Conservation (phyloP, 1,140 invertebrate genomes). For the Drosophila varians region DNA sequence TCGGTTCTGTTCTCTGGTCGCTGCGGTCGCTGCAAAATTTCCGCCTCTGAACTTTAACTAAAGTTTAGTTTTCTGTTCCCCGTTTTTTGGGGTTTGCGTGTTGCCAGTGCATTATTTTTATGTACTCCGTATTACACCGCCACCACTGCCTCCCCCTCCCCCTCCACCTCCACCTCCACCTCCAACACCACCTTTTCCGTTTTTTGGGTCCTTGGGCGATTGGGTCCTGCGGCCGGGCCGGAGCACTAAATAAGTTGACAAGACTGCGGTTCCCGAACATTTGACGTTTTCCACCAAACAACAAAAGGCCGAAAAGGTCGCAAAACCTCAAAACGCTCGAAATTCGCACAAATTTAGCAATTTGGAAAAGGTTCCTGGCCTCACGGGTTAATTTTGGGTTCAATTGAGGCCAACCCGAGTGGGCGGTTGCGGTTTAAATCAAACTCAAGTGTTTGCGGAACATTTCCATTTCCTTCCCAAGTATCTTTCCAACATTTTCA, state of each 20-base stretch:
- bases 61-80: conserved; percentile 6
- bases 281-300: not conserved
- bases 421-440: conserved; percentile 37
- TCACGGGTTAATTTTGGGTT: conserved; percentile 5
- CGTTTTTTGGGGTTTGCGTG: conserved; percentile 27
- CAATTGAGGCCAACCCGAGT: conserved; percentile 13
- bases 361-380: conserved; percentile 12
- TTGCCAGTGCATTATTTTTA: conserved; percentile 53
- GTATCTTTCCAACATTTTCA: not conserved
- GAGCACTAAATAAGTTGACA: conserved; percentile 50
- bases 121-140: conserved; percentile 5
- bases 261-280: conserved; percentile 41
- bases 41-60: conserved; percentile 48
- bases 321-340: conserved; percentile 39
- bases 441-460: not conserved
- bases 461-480: conserved; percentile 1
- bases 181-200: too few species aligned
- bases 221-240: conserved; percentile 33
- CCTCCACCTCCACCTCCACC: too few species aligned
- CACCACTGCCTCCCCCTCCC: not conserved
- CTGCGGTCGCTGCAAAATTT: conserved; percentile 52
- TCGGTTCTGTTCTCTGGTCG: conserved; percentile 55
- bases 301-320: conserved; percentile 23
- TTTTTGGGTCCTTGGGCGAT: conserved; percentile 7
- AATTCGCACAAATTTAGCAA: conserved; percentile 32